These are phyloP conservation scores for Procambarus clarkii DNA, from an alignment of 1,140 invertebrate species.

Conservation along the genomic window DNA sequence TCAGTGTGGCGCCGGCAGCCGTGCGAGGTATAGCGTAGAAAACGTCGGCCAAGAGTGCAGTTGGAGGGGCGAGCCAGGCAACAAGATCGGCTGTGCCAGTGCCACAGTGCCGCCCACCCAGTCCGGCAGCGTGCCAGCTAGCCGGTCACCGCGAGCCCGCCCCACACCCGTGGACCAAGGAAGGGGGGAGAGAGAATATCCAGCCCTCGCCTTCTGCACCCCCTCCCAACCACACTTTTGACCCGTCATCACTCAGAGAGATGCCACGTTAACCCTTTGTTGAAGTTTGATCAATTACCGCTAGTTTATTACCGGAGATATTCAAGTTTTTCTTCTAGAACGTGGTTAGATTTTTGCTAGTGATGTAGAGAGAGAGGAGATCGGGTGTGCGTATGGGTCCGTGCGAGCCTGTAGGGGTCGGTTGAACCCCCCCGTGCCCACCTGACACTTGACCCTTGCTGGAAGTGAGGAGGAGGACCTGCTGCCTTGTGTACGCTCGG, in stretches of 20 bases:
- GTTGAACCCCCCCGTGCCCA: slow-evolving; percentile 33
- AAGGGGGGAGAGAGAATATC: background rate
- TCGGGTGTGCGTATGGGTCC: slow-evolving; percentile 57
- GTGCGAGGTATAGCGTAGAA: slow-evolving; percentile 51
- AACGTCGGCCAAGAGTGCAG: slow-evolving; percentile 16
- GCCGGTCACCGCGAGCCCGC: background rate
- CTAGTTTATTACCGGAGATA: background rate
- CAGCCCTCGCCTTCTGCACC: background rate
- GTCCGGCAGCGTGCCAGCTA: background rate
- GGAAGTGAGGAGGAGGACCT: background rate
- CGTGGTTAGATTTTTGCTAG: background rate
- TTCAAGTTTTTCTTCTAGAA: background rate
- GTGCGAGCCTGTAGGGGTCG: slow-evolving; percentile 60
- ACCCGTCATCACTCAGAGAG: background rate
- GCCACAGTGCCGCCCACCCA: background rate
- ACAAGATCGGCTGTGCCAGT: background rate
- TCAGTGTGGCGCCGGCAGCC: slow-evolving; percentile 59
- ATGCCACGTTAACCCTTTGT: background rate
- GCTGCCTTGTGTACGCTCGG: background rate
- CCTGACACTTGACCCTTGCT: background rate
- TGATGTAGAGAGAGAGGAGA: slow-evolving; percentile 52
- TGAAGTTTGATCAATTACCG: background rate
- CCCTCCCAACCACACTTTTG: background rate
- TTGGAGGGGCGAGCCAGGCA: slow-evolving; percentile 13
- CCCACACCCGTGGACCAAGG: background rate